These are phyloP conservation scores for Oedothorax gibbosus DNA, from an alignment of 1,140 invertebrate species.

Conservation along the genomic window DNA sequence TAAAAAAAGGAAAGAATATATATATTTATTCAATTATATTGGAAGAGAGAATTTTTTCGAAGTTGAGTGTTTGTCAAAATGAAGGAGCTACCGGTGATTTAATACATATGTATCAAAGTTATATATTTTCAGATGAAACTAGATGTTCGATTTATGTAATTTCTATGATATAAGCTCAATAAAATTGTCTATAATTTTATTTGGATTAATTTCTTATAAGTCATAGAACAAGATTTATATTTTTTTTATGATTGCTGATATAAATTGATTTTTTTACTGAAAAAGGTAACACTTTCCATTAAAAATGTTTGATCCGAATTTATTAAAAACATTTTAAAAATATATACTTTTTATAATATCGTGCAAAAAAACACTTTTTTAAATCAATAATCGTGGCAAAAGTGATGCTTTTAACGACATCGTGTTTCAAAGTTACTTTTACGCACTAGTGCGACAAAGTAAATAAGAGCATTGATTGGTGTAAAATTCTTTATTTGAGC, in stretches of 20 bases:
- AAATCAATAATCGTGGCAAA: too few relatives aligned
- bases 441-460: too few relatives aligned
- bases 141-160: slow-evolving; percentile 56
- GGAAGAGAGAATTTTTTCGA: slow-evolving; percentile 51
- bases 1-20: background rate
- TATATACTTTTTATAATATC: too few relatives aligned
- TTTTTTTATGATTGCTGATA: too few relatives aligned
- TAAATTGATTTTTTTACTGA: background rate
- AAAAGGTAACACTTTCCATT: slow-evolving; percentile 2
- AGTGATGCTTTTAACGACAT: too few relatives aligned
- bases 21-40: background rate
- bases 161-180: slow-evolving; percentile 54
- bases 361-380: too few relatives aligned
- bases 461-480: too few relatives aligned
- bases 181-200: slow-evolving; percentile 48
- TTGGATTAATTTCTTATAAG: background rate
- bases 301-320: background rate
- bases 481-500: too few relatives aligned
- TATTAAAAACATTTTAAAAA: too few relatives aligned
- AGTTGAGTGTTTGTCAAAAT: slow-evolving; percentile 12
- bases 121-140: slow-evolving; percentile 52
- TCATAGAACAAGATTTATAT: too few relatives aligned
- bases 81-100: slow-evolving; percentile 48
- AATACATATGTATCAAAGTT: slow-evolving; percentile 53
- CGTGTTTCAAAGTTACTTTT: too few relatives aligned